These are phyloP conservation scores for Herpetotheres cachinnans DNA, from an alignment of 2,113 vertebrate species.

Conservation along the genomic window DNA sequence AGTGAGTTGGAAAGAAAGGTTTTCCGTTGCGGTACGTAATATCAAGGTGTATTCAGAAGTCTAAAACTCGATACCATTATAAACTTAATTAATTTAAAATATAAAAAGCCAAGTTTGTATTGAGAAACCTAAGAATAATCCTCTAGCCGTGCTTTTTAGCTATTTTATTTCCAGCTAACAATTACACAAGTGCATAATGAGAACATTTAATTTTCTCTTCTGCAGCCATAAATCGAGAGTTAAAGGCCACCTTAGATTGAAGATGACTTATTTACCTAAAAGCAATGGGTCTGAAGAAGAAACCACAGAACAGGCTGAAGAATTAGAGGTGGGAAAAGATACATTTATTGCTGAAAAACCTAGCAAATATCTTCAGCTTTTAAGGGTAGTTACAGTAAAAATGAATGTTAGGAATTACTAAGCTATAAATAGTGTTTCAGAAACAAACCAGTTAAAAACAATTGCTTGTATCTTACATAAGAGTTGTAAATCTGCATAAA, in stretches of 20 bases:
- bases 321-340: constrained; percentile 82
- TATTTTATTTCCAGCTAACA: background rate
- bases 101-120: background rate
- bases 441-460: background rate
- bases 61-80: background rate
- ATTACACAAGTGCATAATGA: background rate
- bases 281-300: constrained; percentile 85
- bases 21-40: background rate
- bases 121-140: background rate
- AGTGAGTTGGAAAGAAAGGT: background rate
- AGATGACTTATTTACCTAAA: constrained; percentile 98
- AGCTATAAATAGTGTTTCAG: background rate
- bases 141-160: background rate
- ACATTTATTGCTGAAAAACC: background rate
- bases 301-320: constrained; percentile 82
- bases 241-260: constrained; percentile 94
- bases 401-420: background rate
- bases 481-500: background rate
- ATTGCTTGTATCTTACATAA: background rate
- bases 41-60: background rate
- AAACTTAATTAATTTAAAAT: background rate
- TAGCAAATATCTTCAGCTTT: background rate
- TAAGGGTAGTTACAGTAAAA: background rate
- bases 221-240: constrained; percentile 93
- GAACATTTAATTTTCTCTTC: constrained; percentile 19